Conservation (phyloP, 2,113 vertebrate species). For the Melanerpes aurifrons region DNA sequence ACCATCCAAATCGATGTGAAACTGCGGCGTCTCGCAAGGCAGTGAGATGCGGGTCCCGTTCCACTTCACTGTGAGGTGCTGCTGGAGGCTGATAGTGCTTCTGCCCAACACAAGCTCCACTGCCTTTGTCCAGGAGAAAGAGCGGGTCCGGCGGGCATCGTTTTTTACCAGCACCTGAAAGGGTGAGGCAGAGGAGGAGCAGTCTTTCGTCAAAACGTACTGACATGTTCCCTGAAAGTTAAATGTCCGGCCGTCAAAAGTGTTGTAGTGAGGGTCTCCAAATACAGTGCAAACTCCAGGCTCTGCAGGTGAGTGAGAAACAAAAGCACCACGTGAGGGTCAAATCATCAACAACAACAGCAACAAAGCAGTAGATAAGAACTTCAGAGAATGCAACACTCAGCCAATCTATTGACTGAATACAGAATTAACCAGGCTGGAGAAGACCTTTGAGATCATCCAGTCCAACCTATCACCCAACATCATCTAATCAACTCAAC, state of each 20-base stretch:
- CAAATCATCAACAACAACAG: not conserved
- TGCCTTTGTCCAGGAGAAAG: conserved; percentile 98
- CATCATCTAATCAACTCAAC: no score
- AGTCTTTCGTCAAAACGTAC: conserved; percentile 95
- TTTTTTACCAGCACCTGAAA: conserved; percentile 98
- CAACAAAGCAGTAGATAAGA: conserved; percentile 15
- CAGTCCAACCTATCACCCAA: no score
- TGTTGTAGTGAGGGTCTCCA: conserved; percentile 99
- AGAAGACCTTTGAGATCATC: no score
- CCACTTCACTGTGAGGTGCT: conserved; percentile 93
- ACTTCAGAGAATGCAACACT: not conserved
- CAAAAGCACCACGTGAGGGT: conserved; percentile 72
- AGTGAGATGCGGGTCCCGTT: conserved; percentile 92
- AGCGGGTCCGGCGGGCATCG: conserved; percentile 91
- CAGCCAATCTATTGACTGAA: no score
- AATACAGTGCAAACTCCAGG: conserved; percentile 98
- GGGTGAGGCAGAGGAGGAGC: conserved; percentile 86
- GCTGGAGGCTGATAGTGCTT: conserved; percentile 89
- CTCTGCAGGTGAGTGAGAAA: conserved; percentile 83
- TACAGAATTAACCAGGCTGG: no score
- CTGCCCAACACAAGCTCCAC: conserved; percentile 88
- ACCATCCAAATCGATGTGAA: conserved; percentile 93
- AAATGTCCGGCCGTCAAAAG: conserved; percentile 97
- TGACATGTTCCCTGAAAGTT: conserved; percentile 99
- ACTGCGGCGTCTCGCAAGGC: conserved; percentile 86